These are phyloP conservation scores for Channa striata DNA, from an alignment of 2,797 vertebrate species.

Conservation along the genomic window DNA sequence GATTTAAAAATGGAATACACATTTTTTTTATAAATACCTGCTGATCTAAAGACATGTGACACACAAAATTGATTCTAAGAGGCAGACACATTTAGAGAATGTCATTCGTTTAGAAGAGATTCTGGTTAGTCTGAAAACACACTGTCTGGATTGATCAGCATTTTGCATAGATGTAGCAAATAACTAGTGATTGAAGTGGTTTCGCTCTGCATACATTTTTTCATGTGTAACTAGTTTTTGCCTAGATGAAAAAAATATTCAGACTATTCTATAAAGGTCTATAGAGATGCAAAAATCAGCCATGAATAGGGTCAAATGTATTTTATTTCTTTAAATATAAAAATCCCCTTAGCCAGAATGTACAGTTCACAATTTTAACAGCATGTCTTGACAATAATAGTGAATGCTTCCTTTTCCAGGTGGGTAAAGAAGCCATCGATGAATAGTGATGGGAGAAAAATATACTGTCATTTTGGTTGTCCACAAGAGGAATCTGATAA, in stretches of 20 bases:
- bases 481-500: conserved; percentile 47
- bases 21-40: too few relatives aligned
- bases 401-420: conserved; percentile 53
- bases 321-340: conserved; percentile 95
- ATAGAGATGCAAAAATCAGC: neutral
- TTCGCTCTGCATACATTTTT: neutral
- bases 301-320: conserved; percentile 64
- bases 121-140: neutral
- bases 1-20: too few relatives aligned
- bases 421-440: conserved; percentile 53
- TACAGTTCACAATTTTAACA: conserved; percentile 85
- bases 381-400: conserved; percentile 88
- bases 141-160: neutral
- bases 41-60: too few relatives aligned
- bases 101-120: neutral
- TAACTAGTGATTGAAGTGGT: neutral
- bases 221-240: neutral
- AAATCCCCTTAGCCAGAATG: conserved; percentile 86
- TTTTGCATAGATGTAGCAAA: neutral
- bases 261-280: neutral
- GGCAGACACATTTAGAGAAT: neutral
- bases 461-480: conserved; percentile 53
- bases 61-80: neutral
- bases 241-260: neutral
- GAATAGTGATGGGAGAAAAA: conserved; percentile 32